Conservation (phyloP, 2,113 vertebrate species). For the Emydura subglobosa region DNA sequence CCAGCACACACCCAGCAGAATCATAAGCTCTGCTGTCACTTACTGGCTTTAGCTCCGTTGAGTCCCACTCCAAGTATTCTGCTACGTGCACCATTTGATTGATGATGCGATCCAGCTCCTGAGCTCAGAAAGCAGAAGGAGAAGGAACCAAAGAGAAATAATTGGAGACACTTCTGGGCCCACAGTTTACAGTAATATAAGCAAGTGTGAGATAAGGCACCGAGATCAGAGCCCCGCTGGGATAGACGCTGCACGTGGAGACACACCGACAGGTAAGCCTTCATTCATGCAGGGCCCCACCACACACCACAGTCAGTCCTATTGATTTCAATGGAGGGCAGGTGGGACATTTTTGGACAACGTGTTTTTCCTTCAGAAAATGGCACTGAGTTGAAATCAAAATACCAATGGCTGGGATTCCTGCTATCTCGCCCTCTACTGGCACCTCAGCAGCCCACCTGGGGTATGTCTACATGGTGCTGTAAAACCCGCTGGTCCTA, state of each 20-base stretch:
- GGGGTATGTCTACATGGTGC: not conserved
- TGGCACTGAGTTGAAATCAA: not conserved
- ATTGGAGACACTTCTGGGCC: fast-evolving
- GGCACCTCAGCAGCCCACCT: not conserved
- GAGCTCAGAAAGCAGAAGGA: not conserved
- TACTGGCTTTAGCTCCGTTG: constrained; percentile 90
- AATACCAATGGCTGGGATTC: not conserved
- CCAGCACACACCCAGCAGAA: not conserved
- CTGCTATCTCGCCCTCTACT: not conserved
- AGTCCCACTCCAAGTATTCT: constrained; percentile 96
- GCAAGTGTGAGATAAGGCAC: fast-evolving
- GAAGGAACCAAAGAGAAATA: fast-evolving
- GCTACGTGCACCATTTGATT: constrained; percentile 97
- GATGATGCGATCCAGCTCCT: constrained; percentile 94
- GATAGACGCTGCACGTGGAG: fast-evolving
- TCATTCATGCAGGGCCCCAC: not conserved
- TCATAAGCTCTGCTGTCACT: constrained; percentile 52
- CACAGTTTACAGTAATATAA: fast-evolving
- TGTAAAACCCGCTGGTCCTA: not conserved
- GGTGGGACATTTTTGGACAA: not conserved
- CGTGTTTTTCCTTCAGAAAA: not conserved
- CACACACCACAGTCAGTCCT: not conserved
- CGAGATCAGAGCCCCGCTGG: not conserved
- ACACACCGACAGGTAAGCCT: not conserved
- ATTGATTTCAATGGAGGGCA: not conserved